Percentiles rank a stretch among this genome's conserved stretches.
Conservation (phyloP, 2,888 invertebrate species). For the Ferdinandea cuprea region DNA sequence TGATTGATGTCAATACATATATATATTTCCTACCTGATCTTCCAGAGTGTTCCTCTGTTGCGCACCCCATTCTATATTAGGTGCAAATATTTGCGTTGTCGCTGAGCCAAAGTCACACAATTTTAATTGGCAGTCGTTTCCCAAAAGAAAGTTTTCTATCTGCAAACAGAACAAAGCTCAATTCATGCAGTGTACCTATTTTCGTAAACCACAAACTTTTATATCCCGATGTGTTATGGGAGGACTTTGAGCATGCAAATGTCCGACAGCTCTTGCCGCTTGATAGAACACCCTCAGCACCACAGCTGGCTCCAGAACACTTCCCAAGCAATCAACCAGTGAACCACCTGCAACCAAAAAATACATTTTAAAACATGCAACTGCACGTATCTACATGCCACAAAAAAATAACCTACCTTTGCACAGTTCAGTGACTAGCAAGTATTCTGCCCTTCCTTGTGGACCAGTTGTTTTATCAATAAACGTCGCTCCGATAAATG, state of each 20-base stretch:
- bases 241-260: constrained; percentile 95
- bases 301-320: constrained; percentile 83
- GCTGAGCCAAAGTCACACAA: constrained; percentile 99
- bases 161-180: constrained; percentile 76
- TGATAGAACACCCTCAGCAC: constrained; percentile 95
- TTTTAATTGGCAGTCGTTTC: constrained; percentile 93
- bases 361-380: background rate
- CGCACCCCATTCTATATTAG: constrained; percentile 96
- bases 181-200: background rate
- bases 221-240: constrained; percentile 98
- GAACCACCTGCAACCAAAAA: constrained; percentile 79
- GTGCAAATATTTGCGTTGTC: constrained; percentile 91
- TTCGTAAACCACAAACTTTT: constrained; percentile 85
- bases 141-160: constrained; percentile 96
- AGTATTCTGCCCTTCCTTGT: constrained; percentile 94
- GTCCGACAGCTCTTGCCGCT: constrained; percentile 93
- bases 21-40: constrained; percentile 90
- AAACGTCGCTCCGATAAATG: constrained; percentile 93
- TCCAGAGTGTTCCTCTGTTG: constrained; percentile 95
- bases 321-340: constrained; percentile 80
- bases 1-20: too few species aligned
- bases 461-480: constrained; percentile 91
- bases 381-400: background rate
- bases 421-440: constrained; percentile 96
- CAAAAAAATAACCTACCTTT: constrained; percentile 85